Conservation (phyloP, 2,888 invertebrate genomes). For the Dolichomitus sp. region DNA sequence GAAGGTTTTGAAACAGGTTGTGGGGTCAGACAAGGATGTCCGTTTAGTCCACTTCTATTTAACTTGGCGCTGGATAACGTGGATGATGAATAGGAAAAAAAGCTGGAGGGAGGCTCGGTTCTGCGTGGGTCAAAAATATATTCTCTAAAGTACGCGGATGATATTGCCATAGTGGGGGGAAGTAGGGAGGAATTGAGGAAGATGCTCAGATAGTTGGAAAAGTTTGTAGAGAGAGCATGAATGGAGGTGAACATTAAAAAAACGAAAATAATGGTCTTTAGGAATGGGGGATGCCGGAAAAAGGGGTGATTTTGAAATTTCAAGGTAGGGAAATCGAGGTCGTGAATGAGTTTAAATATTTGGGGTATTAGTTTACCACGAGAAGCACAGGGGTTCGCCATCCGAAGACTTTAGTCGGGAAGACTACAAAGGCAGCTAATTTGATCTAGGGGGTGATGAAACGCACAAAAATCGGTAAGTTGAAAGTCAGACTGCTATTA, state of each 20-base stretch:
- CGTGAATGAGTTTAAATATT: too few relatives aligned
- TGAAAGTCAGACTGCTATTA: too few relatives aligned
- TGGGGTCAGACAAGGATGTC: neutral
- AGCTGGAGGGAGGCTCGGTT: neutral
- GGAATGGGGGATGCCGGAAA: too few relatives aligned
- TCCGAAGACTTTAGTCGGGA: too few relatives aligned
- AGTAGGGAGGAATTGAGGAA: neutral
- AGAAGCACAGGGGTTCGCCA: too few relatives aligned
- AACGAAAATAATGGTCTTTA: neutral
- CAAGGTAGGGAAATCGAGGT: too few relatives aligned
- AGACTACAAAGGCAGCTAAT: too few relatives aligned
- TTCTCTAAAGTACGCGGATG: neutral
- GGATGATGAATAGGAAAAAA: neutral
- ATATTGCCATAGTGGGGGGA: neutral
- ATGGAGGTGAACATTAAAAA: neutral
- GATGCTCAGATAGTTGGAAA: neutral
- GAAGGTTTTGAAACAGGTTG: neutral
- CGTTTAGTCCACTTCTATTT: neutral
- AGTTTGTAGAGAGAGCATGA: neutral
- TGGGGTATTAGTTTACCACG: too few relatives aligned
- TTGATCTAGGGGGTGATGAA: too few relatives aligned
- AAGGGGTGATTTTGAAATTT: too few relatives aligned
- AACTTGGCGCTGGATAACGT: neutral
- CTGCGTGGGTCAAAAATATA: neutral
- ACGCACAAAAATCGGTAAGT: too few relatives aligned